Evolutionary conservation across 2,113 vertebrate species (phyloP), one percentile per base, ranked within the genome.

Genomic region (Chitala chitala): DNA sequence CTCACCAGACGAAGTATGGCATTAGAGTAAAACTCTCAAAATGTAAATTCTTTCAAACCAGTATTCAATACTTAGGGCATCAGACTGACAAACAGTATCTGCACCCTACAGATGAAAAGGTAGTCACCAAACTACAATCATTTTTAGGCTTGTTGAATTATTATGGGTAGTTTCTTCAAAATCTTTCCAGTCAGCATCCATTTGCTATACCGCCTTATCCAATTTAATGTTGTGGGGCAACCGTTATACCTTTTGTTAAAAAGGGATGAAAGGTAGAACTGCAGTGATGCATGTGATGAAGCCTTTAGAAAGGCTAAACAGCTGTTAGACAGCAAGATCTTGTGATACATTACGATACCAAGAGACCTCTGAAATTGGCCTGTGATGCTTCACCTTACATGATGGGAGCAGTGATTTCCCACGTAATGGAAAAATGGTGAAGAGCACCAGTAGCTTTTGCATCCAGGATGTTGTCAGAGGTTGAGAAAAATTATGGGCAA

Each of bases 51-150:
- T 17, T 38, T 1, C 29, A 51, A 6, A 24, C 15, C 38, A 65
- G 54, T 1, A 36, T 79, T 3, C 61, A 75, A 36, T 68, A 72
- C 46, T 38, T 77, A 5, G 72, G 78, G 26, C 66, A 76, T 73
- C 2, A 1, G 5, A 74, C 46, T 13, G 78, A 79, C 31, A 74
- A 10, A 17, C 42, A 75, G 20, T 68, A 59, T 13, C 59, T 77
- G 10, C 46, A 69, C 15, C 61, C 69, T 38, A 75, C 66, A 9
- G 26, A 75, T n/a, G n/a, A 13, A 59, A 79, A 79, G 4, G 68
- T 77, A 1, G 51, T 75, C 38, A 20, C 53, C 15, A 40, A 75
- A 20, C 8, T 71, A 36, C 4, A 38, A 29, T 74, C 50, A 10
- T 79, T 77, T 22, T 26, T 75, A 1, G 61, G 72, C 12, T 46